These are phyloP conservation scores for Megalonaias nervosa DNA, from an alignment of 1,140 invertebrate species.

Conservation along the genomic window DNA sequence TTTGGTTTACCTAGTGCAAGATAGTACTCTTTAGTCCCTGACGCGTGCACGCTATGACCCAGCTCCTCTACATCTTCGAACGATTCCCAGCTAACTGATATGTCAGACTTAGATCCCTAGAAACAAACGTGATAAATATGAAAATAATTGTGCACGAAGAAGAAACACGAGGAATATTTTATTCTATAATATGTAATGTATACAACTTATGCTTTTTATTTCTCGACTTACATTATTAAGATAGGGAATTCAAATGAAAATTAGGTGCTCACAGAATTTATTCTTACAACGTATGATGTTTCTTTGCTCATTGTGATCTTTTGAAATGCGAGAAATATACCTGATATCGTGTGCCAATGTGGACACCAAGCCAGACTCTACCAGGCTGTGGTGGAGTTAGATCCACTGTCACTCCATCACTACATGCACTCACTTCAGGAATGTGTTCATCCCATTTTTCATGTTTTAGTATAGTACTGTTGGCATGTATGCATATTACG, in stretches of 20 bases:
- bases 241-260: not conserved
- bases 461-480: constrained; percentile 16
- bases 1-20: constrained; percentile 19
- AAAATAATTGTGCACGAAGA: no score
- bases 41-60: constrained; percentile 6
- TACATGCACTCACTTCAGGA: constrained; percentile 35
- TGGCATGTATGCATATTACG: constrained; percentile 42
- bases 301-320: not conserved
- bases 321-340: constrained; percentile 11
- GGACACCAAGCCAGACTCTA: constrained; percentile 34
- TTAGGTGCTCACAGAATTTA: not conserved
- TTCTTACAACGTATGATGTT: not conserved
- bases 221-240: not conserved
- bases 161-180: no score
- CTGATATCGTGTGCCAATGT: constrained; percentile 29
- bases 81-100: constrained; percentile 23
- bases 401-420: constrained; percentile 46
- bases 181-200: no score
- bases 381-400: constrained; percentile 36
- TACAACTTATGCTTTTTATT: not conserved
- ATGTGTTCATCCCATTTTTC: constrained; percentile 38
- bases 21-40: constrained; percentile 20
- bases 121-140: not conserved
- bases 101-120: constrained; percentile 21
- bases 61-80: constrained; percentile 28